These are phyloP conservation scores for Geopemphigus sp. DNA, from an alignment of 1,140 invertebrate species.

Conservation along the genomic window DNA sequence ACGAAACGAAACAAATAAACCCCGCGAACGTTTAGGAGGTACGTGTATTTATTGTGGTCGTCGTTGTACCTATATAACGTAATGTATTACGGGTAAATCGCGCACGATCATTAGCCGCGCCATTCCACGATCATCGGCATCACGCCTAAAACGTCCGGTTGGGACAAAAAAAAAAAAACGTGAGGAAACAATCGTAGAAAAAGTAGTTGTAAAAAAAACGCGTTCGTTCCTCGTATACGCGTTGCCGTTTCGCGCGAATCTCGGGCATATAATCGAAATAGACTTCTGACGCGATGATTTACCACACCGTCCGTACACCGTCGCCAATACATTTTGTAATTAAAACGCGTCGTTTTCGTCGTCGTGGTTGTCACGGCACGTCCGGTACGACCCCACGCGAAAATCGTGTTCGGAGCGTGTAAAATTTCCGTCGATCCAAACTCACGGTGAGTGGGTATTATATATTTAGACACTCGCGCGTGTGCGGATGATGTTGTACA, in stretches of 20 bases:
- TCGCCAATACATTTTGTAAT: background rate
- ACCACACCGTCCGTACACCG: background rate
- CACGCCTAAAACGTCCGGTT: background rate
- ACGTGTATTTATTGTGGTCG: too few relatives aligned
- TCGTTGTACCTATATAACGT: too few relatives aligned
- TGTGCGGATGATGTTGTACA: too few relatives aligned
- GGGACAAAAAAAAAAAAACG: too few relatives aligned
- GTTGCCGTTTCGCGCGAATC: background rate
- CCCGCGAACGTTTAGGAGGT: too few relatives aligned
- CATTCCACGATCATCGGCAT: too few relatives aligned
- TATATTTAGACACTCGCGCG: too few relatives aligned
- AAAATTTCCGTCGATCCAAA: background rate
- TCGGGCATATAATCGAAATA: too few relatives aligned
- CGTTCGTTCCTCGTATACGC: background rate
- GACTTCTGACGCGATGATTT: background rate
- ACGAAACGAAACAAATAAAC: too few relatives aligned
- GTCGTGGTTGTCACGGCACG: slow-evolving; percentile 14
- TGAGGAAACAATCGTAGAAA: background rate
- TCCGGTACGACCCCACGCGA: background rate
- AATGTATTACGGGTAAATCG: too few relatives aligned
- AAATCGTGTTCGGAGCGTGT: slow-evolving; percentile 5
- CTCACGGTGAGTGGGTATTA: too few relatives aligned
- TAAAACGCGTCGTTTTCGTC: background rate
- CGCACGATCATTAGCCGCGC: too few relatives aligned
- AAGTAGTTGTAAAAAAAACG: background rate